Evolutionary conservation across 2,797 vertebrate species (phyloP).

Genomic region (Centropyge bicolor): DNA sequence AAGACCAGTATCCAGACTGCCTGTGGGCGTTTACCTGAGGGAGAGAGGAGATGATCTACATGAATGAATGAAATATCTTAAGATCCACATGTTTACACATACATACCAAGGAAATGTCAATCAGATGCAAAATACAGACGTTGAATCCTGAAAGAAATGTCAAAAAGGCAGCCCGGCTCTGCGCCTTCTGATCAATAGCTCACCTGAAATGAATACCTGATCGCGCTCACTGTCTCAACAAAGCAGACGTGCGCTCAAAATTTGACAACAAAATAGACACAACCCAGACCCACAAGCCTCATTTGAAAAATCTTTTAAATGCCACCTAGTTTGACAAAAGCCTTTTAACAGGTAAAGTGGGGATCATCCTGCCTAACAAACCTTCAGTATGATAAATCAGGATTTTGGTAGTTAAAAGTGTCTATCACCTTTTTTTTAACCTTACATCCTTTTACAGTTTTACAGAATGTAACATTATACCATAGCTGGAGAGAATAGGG

Average conservation of each 20-base stretch:
- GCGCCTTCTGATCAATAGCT: slow-evolving; percentile 71
- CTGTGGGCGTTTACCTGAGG: slow-evolving; percentile 57
- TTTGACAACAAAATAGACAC: slow-evolving; percentile 30
- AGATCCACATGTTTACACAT: slow-evolving; percentile 77
- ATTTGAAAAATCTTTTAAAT: slow-evolving; percentile 10
- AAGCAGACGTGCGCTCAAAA: slow-evolving; percentile 31
- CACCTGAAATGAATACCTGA: slow-evolving; percentile 70
- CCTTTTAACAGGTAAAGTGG: too few relatives aligned
- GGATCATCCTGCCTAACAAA: too few relatives aligned
- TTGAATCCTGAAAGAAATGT: slow-evolving; percentile 75
- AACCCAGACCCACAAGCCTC: slow-evolving; percentile 34
- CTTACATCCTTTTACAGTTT: too few relatives aligned
- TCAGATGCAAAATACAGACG: slow-evolving; percentile 81
- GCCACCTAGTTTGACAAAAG: background rate
- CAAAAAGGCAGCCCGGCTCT: slow-evolving; percentile 58
- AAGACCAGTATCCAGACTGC: slow-evolving; percentile 28
- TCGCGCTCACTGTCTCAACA: slow-evolving; percentile 34
- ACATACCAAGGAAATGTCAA: slow-evolving; percentile 80
- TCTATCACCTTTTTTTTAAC: too few relatives aligned
- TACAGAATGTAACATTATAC: too few relatives aligned
- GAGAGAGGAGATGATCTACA: slow-evolving; percentile 63
- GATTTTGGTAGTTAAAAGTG: too few relatives aligned
- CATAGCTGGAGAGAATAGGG: too few relatives aligned
- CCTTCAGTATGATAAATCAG: too few relatives aligned
- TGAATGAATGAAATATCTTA: slow-evolving; percentile 77